phyloP scores from a whole-genome alignment of 2,113 vertebrate genomes.

The Cololabis saira region DNA sequence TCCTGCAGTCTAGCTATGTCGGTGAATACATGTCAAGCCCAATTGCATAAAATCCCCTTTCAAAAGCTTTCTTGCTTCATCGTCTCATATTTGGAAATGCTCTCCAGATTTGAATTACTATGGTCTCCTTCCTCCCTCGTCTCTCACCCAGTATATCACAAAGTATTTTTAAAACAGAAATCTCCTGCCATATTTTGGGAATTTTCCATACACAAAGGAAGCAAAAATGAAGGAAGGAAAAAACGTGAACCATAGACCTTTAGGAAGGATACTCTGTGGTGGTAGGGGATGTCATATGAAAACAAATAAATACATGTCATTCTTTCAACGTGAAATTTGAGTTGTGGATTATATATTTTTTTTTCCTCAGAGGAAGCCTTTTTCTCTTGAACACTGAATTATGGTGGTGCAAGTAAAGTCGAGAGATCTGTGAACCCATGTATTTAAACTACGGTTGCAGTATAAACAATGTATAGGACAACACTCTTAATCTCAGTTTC shows the following conservation, averaged over 20 bases:
- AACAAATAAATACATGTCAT: conserved; percentile 18
- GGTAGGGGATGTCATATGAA: neutral
- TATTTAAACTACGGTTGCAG: conserved; percentile 5
- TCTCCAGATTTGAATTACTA: conserved; percentile 52
- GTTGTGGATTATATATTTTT: neutral
- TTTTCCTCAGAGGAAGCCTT: neutral
- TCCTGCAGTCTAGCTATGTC: conserved; percentile 56
- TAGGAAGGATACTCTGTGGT: conserved; percentile 36
- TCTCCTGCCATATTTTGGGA: conserved; percentile 50
- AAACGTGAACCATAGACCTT: conserved; percentile 48
- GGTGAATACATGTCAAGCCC: conserved; percentile 64
- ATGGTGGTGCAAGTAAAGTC: conserved; percentile 1
- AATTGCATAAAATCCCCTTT: conserved; percentile 61
- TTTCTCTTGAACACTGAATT: no score
- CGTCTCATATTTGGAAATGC: conserved; percentile 66
- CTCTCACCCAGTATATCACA: conserved; percentile 73
- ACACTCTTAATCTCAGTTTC: neutral
- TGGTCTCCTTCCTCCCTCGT: conserved; percentile 54
- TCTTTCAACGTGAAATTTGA: conserved; percentile 34
- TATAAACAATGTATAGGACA: conserved; percentile 8
- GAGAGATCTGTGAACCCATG: neutral
- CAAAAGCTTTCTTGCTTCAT: conserved; percentile 58
- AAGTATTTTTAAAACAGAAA: conserved; percentile 67
- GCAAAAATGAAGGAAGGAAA: no score
- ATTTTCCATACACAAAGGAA: conserved; percentile 45